Evolutionary conservation across 1,140 invertebrate genomes (phyloP).

Genomic region (Drosophila serrata): DNA sequence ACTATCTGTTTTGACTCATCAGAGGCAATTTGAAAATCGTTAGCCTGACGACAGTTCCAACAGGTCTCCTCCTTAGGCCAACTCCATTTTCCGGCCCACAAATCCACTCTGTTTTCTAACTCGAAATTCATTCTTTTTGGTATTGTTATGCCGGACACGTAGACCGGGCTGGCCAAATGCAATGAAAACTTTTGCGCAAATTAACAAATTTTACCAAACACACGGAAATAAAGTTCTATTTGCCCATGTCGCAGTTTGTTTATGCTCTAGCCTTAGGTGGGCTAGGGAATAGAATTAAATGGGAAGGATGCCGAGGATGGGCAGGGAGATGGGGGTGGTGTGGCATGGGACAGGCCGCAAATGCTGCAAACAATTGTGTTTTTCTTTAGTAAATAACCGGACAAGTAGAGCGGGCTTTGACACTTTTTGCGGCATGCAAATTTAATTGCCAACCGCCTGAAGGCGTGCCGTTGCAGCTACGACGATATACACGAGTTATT

Average conservation of each 20-base stretch:
- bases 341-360: slow-evolving; percentile 50
- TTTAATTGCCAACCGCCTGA: slow-evolving; percentile 73
- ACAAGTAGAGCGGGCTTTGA: slow-evolving; percentile 64
- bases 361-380: slow-evolving; percentile 82
- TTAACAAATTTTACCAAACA: slow-evolving; percentile 75
- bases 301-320: slow-evolving; percentile 24
- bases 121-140: slow-evolving; percentile 7
- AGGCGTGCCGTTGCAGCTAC: slow-evolving; percentile 49
- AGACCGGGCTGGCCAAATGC: slow-evolving; percentile 58
- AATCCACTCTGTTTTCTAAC: background rate
- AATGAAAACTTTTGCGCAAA: slow-evolving; percentile 77
- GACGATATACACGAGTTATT: slow-evolving; percentile 41
- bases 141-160: slow-evolving; percentile 71
- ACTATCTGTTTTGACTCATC: slow-evolving; percentile 4
- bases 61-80: slow-evolving; percentile 3
- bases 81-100: background rate
- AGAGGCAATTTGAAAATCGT: slow-evolving; percentile 17
- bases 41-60: slow-evolving; percentile 12
- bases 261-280: slow-evolving; percentile 57
- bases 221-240: slow-evolving; percentile 71
- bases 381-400: slow-evolving; percentile 79
- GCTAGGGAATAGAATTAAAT: slow-evolving; percentile 21
- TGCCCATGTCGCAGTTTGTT: slow-evolving; percentile 77
- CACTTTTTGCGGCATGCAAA: slow-evolving; percentile 82
- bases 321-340: slow-evolving; percentile 20